Evolutionary conservation across 2,888 invertebrate genomes (phyloP), one percentile per base, ranked within the genome.

Genomic region (Anarsia innoxiella): DNA sequence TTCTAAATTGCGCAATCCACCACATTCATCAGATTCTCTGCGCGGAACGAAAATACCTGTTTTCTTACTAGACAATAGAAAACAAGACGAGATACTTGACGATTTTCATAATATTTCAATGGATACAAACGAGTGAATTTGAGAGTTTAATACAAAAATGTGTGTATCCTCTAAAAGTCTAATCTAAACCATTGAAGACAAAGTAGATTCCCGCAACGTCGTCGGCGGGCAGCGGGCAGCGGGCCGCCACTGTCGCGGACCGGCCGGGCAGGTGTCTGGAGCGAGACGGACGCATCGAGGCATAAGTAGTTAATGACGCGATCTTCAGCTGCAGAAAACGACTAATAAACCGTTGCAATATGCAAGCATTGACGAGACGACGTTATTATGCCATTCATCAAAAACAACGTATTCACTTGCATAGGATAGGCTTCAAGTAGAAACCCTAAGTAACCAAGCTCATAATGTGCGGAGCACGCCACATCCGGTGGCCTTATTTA

Each of bases 131-230:
- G 67, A 82, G 82, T 80, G 76, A 80, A 77, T 78, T n/a, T n/a
- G n/a, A n/a, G n/a, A 79, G 83, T 83, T 83, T 82, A 72, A 76
- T 80, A 83, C 83, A 84, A 79, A 84, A 78, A 72, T 64, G 58
- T 3, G 25, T 25, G 54, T 68, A 66, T 63, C 64, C 61, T 59
- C 59, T 59, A 63, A 59, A 57, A 67, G 68, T 69, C 64, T 70
- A 64, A 71, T 61, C 68, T n/a, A 63, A 66, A 49, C 67, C 73
- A 80, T 80, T 79, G 77, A 76, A 66, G 69, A 70, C 66, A n/a
- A 66, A 61, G 69, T 56, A 56, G 63, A 70, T 78, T 80, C 78
- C 76, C 82, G 80, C 78, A 77, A 63, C 56, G 62, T 56, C 54
- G 59, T 55, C 52, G 61, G 57, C 54, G 44, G 30, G 31, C 13